A percentile compares a stretch with the other conserved stretches of the same genome.
These are phyloP conservation scores for Elaphurus davidianus DNA, from an alignment of 2,113 vertebrate genomes.

Conservation along the genomic window DNA sequence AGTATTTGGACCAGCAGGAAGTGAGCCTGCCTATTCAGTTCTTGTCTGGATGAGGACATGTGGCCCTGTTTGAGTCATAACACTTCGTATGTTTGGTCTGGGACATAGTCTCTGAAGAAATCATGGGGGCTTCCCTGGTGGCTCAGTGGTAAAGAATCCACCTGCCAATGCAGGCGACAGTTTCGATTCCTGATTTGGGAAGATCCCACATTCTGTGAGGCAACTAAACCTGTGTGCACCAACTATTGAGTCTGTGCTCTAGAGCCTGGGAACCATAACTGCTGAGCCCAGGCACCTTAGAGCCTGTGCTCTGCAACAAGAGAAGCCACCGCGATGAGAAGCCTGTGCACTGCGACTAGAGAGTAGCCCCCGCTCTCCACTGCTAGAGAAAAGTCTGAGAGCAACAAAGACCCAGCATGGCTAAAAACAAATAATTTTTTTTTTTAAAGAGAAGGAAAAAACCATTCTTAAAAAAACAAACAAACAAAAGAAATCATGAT, in stretches of 20 bases:
- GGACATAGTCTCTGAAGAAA: background rate
- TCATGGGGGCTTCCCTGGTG: background rate
- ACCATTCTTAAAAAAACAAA: background rate
- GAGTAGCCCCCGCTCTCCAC: background rate
- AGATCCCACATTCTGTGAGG: background rate
- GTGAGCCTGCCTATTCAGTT: background rate
- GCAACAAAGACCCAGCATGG: background rate
- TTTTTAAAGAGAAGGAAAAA: background rate
- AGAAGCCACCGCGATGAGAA: fast-evolving
- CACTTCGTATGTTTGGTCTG: background rate
- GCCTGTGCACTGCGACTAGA: background rate
- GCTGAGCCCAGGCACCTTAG: background rate
- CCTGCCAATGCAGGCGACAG: background rate
- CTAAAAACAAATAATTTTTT: background rate
- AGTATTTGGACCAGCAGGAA: background rate
- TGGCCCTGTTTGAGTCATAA: background rate
- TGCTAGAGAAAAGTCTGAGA: background rate
- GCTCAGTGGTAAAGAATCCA: background rate
- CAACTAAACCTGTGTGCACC: background rate
- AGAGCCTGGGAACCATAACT: background rate
- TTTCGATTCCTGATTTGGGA: background rate
- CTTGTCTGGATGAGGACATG: background rate
- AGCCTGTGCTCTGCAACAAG: background rate
- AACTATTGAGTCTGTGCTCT: background rate
- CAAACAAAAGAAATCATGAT: background rate